Conservation (phyloP, 1,140 invertebrate genomes). For the Saccostrea glomerata region DNA sequence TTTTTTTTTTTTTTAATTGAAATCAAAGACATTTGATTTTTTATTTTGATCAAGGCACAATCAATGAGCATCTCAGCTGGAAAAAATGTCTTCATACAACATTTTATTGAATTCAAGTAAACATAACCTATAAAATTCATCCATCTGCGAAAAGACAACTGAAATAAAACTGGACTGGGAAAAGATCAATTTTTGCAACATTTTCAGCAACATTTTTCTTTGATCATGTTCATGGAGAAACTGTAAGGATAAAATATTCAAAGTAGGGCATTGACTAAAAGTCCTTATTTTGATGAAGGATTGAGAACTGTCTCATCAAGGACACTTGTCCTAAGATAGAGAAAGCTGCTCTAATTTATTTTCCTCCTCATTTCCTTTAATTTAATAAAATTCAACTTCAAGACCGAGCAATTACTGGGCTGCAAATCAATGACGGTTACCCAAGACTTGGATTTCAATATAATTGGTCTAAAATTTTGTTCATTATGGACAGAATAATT, state of each 20-base stretch:
- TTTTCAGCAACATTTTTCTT: not conserved
- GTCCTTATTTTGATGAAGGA: not conserved
- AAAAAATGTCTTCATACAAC: too few relatives aligned
- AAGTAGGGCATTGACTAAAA: not conserved
- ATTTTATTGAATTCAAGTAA: too few relatives aligned
- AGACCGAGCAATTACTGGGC: not conserved
- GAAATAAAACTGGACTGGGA: not conserved
- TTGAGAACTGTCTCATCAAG: not conserved
- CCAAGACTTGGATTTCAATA: not conserved
- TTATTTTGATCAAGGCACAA: too few relatives aligned
- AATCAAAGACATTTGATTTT: too few relatives aligned
- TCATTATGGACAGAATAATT: not conserved
- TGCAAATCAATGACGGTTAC: not conserved
- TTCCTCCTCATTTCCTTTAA: not conserved
- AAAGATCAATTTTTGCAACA: not conserved
- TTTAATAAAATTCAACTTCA: not conserved
- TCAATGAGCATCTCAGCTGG: too few relatives aligned
- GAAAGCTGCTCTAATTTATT: not conserved
- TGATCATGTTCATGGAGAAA: not conserved
- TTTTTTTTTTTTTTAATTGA: too few relatives aligned
- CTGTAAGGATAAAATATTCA: not conserved
- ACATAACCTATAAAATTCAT: too few relatives aligned
- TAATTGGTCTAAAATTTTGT: constrained; percentile 4
- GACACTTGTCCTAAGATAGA: not conserved
- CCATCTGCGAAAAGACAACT: too few relatives aligned